These are phyloP conservation scores for Helostoma temminkii DNA, from an alignment of 2,797 vertebrate species.

Conservation along the genomic window DNA sequence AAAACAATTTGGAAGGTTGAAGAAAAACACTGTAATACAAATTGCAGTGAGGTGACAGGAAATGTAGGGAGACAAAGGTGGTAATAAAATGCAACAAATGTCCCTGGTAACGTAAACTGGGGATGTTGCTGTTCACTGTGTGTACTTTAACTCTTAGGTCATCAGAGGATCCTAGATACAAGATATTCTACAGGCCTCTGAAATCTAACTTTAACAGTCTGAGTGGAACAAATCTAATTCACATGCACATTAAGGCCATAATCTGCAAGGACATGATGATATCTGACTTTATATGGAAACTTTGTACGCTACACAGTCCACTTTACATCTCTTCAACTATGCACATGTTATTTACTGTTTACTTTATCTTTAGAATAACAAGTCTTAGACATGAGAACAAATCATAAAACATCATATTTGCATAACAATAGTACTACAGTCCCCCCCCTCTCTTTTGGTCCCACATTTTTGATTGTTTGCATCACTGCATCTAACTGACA, in stretches of 20 bases:
- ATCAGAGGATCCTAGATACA: neutral
- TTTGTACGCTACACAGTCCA: neutral
- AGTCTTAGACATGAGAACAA: neutral
- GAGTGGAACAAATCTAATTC: neutral
- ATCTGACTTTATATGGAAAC: no score
- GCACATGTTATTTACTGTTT: neutral
- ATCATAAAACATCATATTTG: neutral
- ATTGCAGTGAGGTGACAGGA: neutral
- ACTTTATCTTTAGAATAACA: neutral
- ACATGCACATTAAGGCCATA: neutral
- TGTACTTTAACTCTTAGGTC: neutral
- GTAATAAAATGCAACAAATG: no score
- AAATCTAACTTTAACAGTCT: neutral
- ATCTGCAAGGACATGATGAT: no score
- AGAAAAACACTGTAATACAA: no score
- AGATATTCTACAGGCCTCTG: neutral
- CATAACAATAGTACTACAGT: no score
- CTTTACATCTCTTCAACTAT: neutral
- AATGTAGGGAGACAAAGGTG: no score
- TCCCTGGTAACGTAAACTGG: neutral
- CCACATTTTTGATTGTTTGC: slow-evolving; percentile 39
- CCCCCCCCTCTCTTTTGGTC: slow-evolving; percentile 30
- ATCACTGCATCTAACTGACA: slow-evolving; percentile 71
- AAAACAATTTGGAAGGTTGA: no score
- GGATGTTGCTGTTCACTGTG: neutral